Evolutionary conservation across 2,888 invertebrate species (phyloP).

Genomic region (Himalopsyche kuldschensis): DNA sequence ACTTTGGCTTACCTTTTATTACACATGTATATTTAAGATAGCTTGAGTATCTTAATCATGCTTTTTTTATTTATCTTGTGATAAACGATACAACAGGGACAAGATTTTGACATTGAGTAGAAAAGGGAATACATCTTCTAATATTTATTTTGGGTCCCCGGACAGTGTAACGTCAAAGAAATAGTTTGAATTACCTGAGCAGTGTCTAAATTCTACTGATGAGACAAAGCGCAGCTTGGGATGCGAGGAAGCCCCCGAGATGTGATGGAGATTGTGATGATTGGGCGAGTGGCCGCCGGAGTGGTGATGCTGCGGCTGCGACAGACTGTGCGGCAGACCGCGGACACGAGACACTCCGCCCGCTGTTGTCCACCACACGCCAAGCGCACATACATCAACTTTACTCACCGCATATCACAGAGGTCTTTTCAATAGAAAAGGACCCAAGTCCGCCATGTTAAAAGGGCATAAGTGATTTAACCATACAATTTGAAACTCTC

Average conservation of each 20-base stretch:
- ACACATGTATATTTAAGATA: too few relatives aligned
- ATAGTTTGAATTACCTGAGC: slow-evolving; percentile 61
- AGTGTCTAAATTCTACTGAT: slow-evolving; percentile 79
- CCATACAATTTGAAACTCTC: too few relatives aligned
- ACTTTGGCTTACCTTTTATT: too few relatives aligned
- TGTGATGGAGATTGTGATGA: slow-evolving; percentile 47
- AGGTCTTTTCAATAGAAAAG: neutral
- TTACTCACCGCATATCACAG: neutral
- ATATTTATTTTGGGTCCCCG: too few relatives aligned
- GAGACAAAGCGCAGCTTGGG: slow-evolving; percentile 80
- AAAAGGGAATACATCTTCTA: too few relatives aligned
- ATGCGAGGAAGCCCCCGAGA: slow-evolving; percentile 42
- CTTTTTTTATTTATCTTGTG: too few relatives aligned
- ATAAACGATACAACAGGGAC: too few relatives aligned
- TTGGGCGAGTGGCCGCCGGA: slow-evolving; percentile 38
- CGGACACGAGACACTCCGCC: slow-evolving; percentile 1
- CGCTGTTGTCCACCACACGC: neutral
- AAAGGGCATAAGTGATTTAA: neutral
- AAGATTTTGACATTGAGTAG: too few relatives aligned
- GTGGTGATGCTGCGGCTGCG: slow-evolving; percentile 22
- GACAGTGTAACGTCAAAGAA: neutral
- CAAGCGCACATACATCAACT: neutral
- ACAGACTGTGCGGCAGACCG: slow-evolving; percentile 44
- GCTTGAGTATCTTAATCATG: too few relatives aligned
- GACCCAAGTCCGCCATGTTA: neutral